Percentiles rank a stretch among this genome's conserved stretches.
Evolutionary conservation across 1,140 invertebrate genomes (phyloP).

Genomic region (Drosophila ficusphila): DNA sequence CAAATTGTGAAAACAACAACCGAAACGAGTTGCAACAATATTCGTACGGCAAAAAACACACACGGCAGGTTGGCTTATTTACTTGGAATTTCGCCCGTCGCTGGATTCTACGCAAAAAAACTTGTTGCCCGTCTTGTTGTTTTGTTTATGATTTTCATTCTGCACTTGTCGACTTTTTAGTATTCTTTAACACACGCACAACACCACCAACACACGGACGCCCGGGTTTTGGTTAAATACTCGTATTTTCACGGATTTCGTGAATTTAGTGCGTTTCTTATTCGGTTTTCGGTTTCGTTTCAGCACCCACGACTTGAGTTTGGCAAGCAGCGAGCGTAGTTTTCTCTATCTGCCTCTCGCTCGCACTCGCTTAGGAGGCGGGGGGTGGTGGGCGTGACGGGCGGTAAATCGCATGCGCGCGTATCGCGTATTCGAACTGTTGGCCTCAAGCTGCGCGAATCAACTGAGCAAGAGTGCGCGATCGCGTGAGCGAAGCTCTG

Average conservation of each 20-base stretch:
- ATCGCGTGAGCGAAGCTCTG: constrained; percentile 24
- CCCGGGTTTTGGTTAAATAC: constrained; percentile 43
- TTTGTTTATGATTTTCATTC: constrained; percentile 66
- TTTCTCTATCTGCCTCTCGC: constrained; percentile 40
- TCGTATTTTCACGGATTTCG: constrained; percentile 57
- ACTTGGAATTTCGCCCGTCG: constrained; percentile 63
- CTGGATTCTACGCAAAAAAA: constrained; percentile 72
- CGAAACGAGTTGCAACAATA: constrained; percentile 60
- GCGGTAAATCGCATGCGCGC: constrained; percentile 41
- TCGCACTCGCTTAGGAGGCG: constrained; percentile 36
- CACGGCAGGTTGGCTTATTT: constrained; percentile 42
- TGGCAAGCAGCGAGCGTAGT: constrained; percentile 22
- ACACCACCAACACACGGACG: constrained; percentile 4
- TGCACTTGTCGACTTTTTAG: constrained; percentile 58
- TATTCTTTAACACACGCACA: constrained; percentile 42
- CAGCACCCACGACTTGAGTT: constrained; percentile 66
- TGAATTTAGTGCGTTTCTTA: constrained; percentile 39
- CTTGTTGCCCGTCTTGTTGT: constrained; percentile 63
- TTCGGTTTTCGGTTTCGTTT: constrained; percentile 50
- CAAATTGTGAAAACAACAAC: constrained; percentile 22
- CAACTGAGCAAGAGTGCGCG: constrained; percentile 54
- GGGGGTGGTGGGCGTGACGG: constrained; percentile 29
- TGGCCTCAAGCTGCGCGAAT: constrained; percentile 64
- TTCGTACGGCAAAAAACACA: constrained; percentile 25
- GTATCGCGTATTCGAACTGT: constrained; percentile 48